Evolutionary conservation across 2,113 vertebrate genomes (phyloP).

Genomic region (Salvelinus sp.): DNA sequence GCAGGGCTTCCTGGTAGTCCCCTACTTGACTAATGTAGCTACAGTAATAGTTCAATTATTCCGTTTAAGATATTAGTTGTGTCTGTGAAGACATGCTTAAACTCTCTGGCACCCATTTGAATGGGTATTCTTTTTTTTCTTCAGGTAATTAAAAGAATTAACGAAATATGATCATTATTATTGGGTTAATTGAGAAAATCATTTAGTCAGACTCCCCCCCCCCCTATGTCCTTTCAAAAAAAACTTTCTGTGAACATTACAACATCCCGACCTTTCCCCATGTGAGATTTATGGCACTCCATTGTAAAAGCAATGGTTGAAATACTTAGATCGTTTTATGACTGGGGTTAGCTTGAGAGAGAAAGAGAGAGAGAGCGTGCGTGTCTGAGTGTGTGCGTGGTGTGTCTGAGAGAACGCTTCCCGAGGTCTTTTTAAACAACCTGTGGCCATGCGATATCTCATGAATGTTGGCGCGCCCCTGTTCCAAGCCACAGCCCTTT

Average conservation of each 20-base stretch:
- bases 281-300: conserved; percentile 43
- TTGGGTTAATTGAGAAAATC: neutral
- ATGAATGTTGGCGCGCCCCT: conserved; percentile 29
- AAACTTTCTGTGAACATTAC: neutral
- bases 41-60: too few species aligned
- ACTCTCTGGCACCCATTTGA: too few species aligned
- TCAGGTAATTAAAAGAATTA: too few species aligned
- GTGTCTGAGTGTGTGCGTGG: neutral
- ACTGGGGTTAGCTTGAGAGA: conserved; percentile 2
- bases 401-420: conserved; percentile 7
- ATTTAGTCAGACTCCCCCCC: neutral
- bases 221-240: too few species aligned
- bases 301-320: conserved; percentile 55
- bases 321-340: conserved; percentile 54
- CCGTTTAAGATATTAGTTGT: too few species aligned
- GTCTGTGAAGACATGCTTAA: too few species aligned
- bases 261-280: conserved; percentile 38
- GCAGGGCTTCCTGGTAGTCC: too few species aligned
- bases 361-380: conserved; percentile 15
- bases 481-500: conserved; percentile 32
- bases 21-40: too few species aligned
- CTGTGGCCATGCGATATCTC: conserved; percentile 45
- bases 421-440: conserved; percentile 36
- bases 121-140: too few species aligned
- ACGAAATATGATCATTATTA: neutral